phyloP scores from a whole-genome alignment of 2,888 invertebrate genomes.

The Aelia acuminata region DNA sequence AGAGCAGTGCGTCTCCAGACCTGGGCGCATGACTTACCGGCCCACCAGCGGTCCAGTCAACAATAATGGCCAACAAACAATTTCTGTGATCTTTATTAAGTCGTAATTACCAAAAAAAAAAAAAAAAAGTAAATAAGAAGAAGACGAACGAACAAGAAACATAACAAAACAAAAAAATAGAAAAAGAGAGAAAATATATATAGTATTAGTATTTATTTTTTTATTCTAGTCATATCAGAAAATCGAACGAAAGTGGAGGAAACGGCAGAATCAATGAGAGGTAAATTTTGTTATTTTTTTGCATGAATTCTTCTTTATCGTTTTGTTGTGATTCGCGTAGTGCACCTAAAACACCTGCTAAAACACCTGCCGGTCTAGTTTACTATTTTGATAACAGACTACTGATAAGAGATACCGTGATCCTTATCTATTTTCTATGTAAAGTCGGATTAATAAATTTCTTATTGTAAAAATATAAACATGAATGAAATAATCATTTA shows the following conservation, averaged over 20 bases:
- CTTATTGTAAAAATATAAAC: neutral
- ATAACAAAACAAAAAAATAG: too few species aligned
- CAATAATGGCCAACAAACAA: conserved; percentile 66
- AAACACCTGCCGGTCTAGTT: conserved; percentile 20
- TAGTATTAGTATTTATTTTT: conserved; percentile 60
- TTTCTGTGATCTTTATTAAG: conserved; percentile 66
- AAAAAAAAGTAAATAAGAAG: too few species aligned
- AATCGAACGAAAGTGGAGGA: conserved; percentile 29
- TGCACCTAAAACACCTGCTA: conserved; percentile 2
- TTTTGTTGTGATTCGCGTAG: neutral
- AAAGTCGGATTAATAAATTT: neutral
- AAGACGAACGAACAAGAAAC: too few species aligned
- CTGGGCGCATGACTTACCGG: conserved; percentile 49
- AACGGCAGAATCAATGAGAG: conserved; percentile 61
- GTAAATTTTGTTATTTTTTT: conserved; percentile 54
- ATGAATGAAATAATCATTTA: too few species aligned
- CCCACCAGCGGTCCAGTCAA: conserved; percentile 42
- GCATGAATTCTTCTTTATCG: neutral
- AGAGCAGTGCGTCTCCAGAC: conserved; percentile 34
- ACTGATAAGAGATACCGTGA: neutral
- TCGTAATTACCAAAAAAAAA: conserved; percentile 46
- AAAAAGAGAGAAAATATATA: conserved; percentile 45
- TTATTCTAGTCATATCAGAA: conserved; percentile 60
- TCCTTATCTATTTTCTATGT: conserved; percentile 16
- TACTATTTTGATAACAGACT: conserved; percentile 34